Conservation (phyloP, 2,888 invertebrate species). For the Tridacna gigas region DNA sequence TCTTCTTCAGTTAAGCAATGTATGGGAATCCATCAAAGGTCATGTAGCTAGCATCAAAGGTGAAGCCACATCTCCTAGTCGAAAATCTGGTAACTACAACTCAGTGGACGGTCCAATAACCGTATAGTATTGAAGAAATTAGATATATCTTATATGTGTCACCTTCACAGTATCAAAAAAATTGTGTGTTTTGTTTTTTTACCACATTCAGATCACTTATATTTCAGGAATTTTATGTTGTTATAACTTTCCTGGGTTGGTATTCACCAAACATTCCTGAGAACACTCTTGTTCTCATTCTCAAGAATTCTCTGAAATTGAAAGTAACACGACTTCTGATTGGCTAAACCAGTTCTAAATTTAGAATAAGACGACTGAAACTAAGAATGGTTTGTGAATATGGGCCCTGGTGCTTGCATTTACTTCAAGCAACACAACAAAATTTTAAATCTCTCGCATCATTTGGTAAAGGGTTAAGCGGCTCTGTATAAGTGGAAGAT, state of each 20-base stretch:
- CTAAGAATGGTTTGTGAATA: no score
- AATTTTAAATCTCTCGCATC: no score
- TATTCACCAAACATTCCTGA: not conserved
- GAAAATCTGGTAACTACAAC: constrained; percentile 19
- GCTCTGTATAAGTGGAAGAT: no score
- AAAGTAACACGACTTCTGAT: not conserved
- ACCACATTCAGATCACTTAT: no score
- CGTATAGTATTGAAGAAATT: constrained; percentile 4
- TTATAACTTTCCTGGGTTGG: not conserved
- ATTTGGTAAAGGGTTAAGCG: no score
- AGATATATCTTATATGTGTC: no score
- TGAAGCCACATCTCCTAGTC: constrained; percentile 14
- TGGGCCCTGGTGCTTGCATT: no score
- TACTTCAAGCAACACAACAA: no score
- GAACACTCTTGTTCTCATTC: not conserved
- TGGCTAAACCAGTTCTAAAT: no score
- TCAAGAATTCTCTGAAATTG: not conserved
- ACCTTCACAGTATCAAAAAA: no score
- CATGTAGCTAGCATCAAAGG: constrained; percentile 7
- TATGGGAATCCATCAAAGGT: constrained; percentile 24
- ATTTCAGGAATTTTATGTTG: not conserved
- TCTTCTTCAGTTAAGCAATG: constrained; percentile 26
- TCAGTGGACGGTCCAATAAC: constrained; percentile 22
- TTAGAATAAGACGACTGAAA: no score
- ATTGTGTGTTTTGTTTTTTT: no score